phyloP scores from a whole-genome alignment of 1,140 invertebrate species.

The Portunus trituberculatus region DNA sequence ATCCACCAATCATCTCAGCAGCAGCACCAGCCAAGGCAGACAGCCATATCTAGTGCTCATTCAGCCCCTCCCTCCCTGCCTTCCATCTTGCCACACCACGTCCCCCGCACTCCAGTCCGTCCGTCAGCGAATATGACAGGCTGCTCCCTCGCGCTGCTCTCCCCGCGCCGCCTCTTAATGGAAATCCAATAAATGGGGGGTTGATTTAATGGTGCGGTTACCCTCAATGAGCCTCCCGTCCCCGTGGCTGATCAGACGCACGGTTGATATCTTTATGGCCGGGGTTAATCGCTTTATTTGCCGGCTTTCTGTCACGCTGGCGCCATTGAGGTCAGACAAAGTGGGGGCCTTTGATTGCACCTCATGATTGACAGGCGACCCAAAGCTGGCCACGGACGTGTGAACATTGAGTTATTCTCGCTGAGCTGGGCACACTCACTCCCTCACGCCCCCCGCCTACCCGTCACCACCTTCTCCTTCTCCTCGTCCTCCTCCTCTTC shows the following conservation, averaged over 20 bases:
- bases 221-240: conserved; percentile 42
- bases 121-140: not conserved
- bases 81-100: not conserved
- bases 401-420: conserved; percentile 69
- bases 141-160: not conserved
- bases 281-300: conserved; percentile 73
- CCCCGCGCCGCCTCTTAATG: conserved; percentile 38
- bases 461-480: not conserved
- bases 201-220: conserved; percentile 71
- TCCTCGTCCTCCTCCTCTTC: not conserved
- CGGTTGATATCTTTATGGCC: conserved; percentile 65
- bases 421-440: conserved; percentile 28
- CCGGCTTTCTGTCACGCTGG: conserved; percentile 68
- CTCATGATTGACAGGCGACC: conserved; percentile 64
- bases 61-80: not conserved
- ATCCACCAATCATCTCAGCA: not conserved
- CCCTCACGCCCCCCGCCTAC: not conserved
- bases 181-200: conserved; percentile 68
- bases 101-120: not conserved
- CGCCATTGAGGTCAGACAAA: conserved; percentile 64
- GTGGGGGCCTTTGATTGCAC: conserved; percentile 69
- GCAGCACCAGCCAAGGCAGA: no score
- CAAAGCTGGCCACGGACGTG: conserved; percentile 60
- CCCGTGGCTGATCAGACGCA: conserved; percentile 54
- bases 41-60: not conserved